phyloP scores from a whole-genome alignment of 2,113 vertebrate genomes.

The Etheostoma cragini region DNA sequence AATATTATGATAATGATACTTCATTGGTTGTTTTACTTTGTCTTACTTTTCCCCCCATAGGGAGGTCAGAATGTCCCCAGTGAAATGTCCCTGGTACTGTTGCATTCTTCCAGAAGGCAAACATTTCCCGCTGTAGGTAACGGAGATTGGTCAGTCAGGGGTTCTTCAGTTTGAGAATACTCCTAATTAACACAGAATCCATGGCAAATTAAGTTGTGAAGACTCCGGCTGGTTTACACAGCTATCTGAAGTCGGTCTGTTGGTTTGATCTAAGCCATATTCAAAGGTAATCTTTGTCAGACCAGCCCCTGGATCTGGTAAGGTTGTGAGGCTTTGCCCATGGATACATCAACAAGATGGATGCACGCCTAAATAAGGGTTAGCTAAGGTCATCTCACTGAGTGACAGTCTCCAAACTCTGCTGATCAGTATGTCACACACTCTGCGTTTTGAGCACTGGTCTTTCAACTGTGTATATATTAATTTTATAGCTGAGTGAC shows the following conservation, averaged over 20 bases:
- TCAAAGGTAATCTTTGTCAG: neutral
- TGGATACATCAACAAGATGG: neutral
- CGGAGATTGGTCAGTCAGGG: neutral
- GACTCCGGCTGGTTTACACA: too few relatives aligned
- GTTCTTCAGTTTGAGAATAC: neutral
- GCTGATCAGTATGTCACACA: slow-evolving; percentile 44
- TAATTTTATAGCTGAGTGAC: slow-evolving; percentile 48
- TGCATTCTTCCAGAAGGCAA: neutral
- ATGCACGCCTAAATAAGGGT: neutral
- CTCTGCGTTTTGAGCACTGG: slow-evolving; percentile 9
- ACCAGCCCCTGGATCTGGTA: neutral
- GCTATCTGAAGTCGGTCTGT: neutral
- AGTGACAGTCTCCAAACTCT: neutral
- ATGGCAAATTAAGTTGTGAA: neutral
- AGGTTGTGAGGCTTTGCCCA: neutral
- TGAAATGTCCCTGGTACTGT: neutral
- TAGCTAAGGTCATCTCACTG: neutral
- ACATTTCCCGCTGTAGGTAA: neutral
- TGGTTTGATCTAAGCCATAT: neutral
- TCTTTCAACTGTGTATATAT: slow-evolving; percentile 53
- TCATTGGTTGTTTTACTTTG: neutral
- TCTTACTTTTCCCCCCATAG: neutral
- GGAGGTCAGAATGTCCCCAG: neutral
- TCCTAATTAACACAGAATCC: neutral
- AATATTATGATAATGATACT: neutral